Percentiles rank a stretch among this genome's conserved stretches.
These are phyloP conservation scores for Fissipunctia ypsillon DNA, from an alignment of 2,888 invertebrate species.

Conservation along the genomic window DNA sequence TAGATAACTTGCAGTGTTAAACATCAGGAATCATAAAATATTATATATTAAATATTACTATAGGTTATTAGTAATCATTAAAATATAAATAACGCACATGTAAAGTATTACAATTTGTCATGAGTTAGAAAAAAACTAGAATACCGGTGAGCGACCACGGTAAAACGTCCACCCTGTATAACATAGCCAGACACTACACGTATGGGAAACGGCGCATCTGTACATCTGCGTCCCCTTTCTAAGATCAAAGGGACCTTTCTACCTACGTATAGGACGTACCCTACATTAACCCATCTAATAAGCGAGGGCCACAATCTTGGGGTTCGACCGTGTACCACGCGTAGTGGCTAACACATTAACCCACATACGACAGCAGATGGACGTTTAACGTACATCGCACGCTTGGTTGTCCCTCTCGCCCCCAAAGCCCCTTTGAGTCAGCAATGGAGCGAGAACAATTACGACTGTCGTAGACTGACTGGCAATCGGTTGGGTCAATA, in stretches of 20 bases:
- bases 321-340: slow-evolving; percentile 33
- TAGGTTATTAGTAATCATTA: not conserved
- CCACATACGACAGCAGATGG: slow-evolving; percentile 59
- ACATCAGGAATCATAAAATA: not conserved
- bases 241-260: slow-evolving; percentile 54
- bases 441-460: slow-evolving; percentile 48
- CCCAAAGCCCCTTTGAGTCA: slow-evolving; percentile 4
- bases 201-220: slow-evolving; percentile 43
- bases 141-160: not conserved
- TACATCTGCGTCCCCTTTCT: slow-evolving; percentile 20
- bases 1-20: not conserved
- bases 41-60: not conserved
- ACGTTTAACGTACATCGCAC: slow-evolving; percentile 56
- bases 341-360: slow-evolving; percentile 60
- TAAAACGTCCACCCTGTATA: not conserved
- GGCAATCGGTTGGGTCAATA: slow-evolving; percentile 13
- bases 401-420: not conserved
- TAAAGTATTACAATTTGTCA: not conserved
- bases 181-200: not conserved
- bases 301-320: slow-evolving; percentile 49
- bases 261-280: slow-evolving; percentile 22
- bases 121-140: not conserved
- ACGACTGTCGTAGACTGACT: slow-evolving; percentile 9
- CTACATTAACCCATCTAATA: slow-evolving; percentile 63
- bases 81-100: not conserved